Evolutionary conservation across 2,113 vertebrate genomes (phyloP), one percentile per base, ranked within the genome.

Genomic region (Paradisaea rubra): DNA sequence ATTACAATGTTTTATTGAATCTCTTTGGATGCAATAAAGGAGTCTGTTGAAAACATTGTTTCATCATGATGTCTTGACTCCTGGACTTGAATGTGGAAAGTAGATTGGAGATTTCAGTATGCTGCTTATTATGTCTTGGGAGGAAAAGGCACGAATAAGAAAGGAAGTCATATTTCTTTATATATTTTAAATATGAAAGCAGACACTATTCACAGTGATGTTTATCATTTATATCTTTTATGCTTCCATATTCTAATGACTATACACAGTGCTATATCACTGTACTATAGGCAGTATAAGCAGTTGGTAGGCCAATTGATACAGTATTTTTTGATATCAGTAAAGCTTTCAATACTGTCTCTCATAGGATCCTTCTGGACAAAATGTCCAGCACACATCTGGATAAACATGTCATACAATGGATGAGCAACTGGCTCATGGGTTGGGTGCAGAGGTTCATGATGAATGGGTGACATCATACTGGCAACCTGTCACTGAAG

Each of bases 391-490:
- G n/a, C 47, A 39, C 54, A 16, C 13, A 20, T 13, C 30, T 20
- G 15, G 39, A 61, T 61, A 70, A 78, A 47, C 12, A 10, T 15
- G 28, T 39, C 23, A 11, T 16, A 33, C 24, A 47, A 19, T 45
- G 39, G 18, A 15, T 53, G 33, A 60, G 39, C 23, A 28, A 9
- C 28, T 60, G 39, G 47, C 73, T 60, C 6, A 0, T 0, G 0
- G 25, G 9, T 53, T 45, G 28, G 23, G 19, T 69, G 47, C 39
- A 24, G 17, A 54, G n/a, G 15, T 28, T 78, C 19, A 5, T 11
- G 20, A 12, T 24, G 33, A 69, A 24, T 53, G 28, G 19, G 19
- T 54, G 10, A 30, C 23, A 69, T 39, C 47, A n/a, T 30, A 15
- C 39, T 53, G 64, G 12, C 1, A 2, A 11, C 39, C 39, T 60